Evolutionary conservation across 2,888 invertebrate genomes (phyloP), one percentile per base, ranked within the genome.

Genomic region (Acleris literana): DNA sequence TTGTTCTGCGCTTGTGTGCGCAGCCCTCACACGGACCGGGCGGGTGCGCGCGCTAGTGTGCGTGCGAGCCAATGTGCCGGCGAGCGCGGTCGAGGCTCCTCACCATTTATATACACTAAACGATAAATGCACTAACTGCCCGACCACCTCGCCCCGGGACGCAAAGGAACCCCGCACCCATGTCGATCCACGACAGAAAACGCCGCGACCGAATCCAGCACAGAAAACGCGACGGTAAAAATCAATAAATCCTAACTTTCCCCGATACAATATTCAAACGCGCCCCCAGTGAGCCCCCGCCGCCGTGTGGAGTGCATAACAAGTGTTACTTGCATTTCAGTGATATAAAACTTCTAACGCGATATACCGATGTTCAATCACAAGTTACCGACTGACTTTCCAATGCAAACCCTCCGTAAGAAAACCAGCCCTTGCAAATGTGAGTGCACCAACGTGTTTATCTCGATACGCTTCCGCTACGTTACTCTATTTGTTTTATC

Each of bases 381-480:
- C 91, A 93, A 93, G 93, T 88, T 93, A 86, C 90, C 93, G 76
- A 88, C 90, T 82, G 93, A 93, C 85, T 93, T 93, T 89, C 93
- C 92, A 89, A 97, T 97, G 97, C 97, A 97, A 95, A 97, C 97
- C 84, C 94, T 97, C 91, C 94, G 97, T 89, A 97, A 97, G 94
- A 97, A 97, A 94, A 97, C 97, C 86, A 97, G 97, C 93, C 97
- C 97, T 87, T 96, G 97, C 93, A 97, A 97, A 95, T 97, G 97
- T 97, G 94, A 97, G 97, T 97, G 77, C 77, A 75, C 29, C 74
- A 74, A 73, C 78, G 76, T 82, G 78, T 76, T 74, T 70, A 63
- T 71, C 74, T 70, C 68, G 67, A 66, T 75, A 73, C 75, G 80
- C 78, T 80, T 78, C 70, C 75, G 72, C 71, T 71, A 74, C 74